A percentile compares a stretch with the other conserved stretches of the same genome.
These are phyloP conservation scores for Platichthys stellatus DNA, from an alignment of 2,113 vertebrate species.

Conservation along the genomic window DNA sequence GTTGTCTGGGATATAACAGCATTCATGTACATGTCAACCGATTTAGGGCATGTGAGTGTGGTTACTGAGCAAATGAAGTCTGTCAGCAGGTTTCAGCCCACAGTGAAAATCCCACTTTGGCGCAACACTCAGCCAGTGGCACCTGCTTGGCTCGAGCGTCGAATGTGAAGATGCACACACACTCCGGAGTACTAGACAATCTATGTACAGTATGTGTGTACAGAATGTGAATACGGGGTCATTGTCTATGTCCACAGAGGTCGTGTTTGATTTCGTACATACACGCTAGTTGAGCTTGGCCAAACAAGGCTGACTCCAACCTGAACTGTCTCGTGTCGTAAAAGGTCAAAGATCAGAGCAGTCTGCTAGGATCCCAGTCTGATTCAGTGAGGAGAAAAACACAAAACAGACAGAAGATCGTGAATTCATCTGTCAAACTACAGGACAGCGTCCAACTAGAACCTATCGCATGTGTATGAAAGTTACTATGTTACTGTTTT, in stretches of 20 bases:
- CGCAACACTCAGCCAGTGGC: constrained; percentile 44
- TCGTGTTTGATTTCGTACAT: constrained; percentile 72
- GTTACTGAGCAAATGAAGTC: constrained; percentile 39
- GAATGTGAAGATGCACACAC: no score
- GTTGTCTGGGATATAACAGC: constrained; percentile 3
- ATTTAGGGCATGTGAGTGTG: constrained; percentile 17
- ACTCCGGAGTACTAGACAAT: neutral
- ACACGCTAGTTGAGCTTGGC: constrained; percentile 55
- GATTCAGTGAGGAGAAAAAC: neutral
- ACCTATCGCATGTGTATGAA: constrained; percentile 38
- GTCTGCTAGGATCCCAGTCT: no score
- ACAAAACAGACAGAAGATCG: constrained; percentile 10
- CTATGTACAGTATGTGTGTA: neutral
- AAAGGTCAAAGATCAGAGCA: neutral
- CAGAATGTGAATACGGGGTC: constrained; percentile 41
- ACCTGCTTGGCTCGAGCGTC: constrained; percentile 30
- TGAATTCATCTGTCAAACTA: constrained; percentile 17
- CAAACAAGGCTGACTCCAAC: constrained; percentile 62
- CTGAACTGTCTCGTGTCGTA: constrained; percentile 48
- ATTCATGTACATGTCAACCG: neutral
- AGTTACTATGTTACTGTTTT: neutral
- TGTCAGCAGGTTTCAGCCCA: constrained; percentile 61
- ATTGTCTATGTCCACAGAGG: constrained; percentile 46
- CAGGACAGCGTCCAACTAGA: constrained; percentile 4
- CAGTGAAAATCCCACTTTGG: constrained; percentile 60